phyloP scores from a whole-genome alignment of 2,113 vertebrate species.

The Sisor rabdophorus region DNA sequence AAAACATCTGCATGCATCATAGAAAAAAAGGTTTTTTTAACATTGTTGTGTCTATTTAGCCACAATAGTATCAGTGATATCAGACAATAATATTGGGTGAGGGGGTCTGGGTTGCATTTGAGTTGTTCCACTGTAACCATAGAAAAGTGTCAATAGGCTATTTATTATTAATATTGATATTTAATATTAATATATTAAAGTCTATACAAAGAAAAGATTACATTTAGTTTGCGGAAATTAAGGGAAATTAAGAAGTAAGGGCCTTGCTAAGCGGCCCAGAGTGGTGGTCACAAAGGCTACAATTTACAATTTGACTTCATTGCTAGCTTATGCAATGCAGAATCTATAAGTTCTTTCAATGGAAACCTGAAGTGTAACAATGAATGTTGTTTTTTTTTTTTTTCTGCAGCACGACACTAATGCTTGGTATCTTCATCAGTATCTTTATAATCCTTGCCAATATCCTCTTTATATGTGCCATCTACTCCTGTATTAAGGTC shows the following conservation, averaged over 20 bases:
- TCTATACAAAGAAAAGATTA: neutral
- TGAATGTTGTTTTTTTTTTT: conserved; percentile 22
- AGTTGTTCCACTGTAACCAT: too few relatives aligned
- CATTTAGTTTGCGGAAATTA: neutral
- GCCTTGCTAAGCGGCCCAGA: too few relatives aligned
- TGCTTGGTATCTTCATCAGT: conserved; percentile 79
- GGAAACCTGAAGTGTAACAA: neutral
- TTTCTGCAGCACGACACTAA: conserved; percentile 75
- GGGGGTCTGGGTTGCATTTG: too few relatives aligned
- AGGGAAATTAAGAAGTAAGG: too few relatives aligned
- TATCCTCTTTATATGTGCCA: conserved; percentile 83
- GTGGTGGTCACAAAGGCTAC: too few relatives aligned
- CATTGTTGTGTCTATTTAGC: too few relatives aligned
- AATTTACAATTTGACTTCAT: too few relatives aligned
- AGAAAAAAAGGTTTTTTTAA: neutral
- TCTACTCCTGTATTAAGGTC: conserved; percentile 90
- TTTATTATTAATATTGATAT: too few relatives aligned
- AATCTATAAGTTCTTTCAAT: neutral
- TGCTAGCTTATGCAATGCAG: neutral
- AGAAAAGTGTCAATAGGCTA: too few relatives aligned
- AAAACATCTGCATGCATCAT: neutral
- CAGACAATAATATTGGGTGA: too few relatives aligned
- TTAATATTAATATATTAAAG: too few relatives aligned
- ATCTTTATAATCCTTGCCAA: conserved; percentile 80
- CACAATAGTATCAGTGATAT: too few relatives aligned